phyloP scores from a whole-genome alignment of 2,888 invertebrate genomes.

The Zaprionus obscuricornis region DNA sequence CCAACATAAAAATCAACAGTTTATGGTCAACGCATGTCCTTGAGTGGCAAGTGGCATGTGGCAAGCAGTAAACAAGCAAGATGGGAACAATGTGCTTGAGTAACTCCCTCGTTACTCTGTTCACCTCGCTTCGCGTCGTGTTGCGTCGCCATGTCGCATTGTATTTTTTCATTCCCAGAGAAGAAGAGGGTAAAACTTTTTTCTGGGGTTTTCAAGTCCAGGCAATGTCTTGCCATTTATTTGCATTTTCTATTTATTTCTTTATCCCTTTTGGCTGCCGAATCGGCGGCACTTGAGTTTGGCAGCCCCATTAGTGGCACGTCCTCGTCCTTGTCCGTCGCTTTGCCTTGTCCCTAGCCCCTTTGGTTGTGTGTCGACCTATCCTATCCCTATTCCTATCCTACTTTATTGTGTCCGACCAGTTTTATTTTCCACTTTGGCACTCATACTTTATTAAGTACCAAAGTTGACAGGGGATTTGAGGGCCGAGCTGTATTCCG shows the following conservation, averaged over 20 bases:
- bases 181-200: slow-evolving; percentile 50
- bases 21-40: slow-evolving; percentile 72
- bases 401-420: slow-evolving; percentile 6
- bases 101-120: neutral
- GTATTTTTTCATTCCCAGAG: neutral
- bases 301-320: slow-evolving; percentile 69
- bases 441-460: slow-evolving; percentile 78
- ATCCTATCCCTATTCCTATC: neutral
- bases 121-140: neutral
- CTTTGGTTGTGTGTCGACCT: slow-evolving; percentile 15
- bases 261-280: slow-evolving; percentile 64
- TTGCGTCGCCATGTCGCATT: no score
- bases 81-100: neutral
- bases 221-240: slow-evolving; percentile 74
- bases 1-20: slow-evolving; percentile 77
- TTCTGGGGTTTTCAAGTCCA: slow-evolving; percentile 36
- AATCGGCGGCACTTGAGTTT: slow-evolving; percentile 63
- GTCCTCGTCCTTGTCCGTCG: slow-evolving; percentile 51
- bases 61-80: neutral
- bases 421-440: slow-evolving; percentile 61
- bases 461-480: slow-evolving; percentile 79
- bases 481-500: slow-evolving; percentile 13
- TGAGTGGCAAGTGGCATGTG: slow-evolving; percentile 46
- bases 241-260: slow-evolving; percentile 78
- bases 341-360: neutral